Base-by-base conservation (phyloP, 2,888 invertebrate species). In the Monoplex corrugatus region DNA sequence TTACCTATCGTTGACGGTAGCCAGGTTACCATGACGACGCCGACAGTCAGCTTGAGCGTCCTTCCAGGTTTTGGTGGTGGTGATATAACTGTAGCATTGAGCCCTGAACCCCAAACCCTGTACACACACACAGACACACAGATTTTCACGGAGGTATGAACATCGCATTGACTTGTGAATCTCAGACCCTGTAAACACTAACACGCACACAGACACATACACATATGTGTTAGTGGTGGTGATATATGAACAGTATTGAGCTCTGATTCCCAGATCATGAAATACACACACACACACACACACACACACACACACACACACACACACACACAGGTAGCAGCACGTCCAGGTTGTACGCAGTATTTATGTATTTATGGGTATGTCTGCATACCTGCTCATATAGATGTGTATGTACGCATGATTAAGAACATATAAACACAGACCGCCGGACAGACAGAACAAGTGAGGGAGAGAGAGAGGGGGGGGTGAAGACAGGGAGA, bases 1-100 rank as follows among this genome's bases (percentile, higher is more conserved):
- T 50, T 82, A 94, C 93, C 93, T 92, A 89, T 93, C 91, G 87
- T 92, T 92, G 23, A 94, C 89, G 2, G 93, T 93, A 10, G 93
- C 94, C 57, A 94, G 87, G n/a, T 91, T 90, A 23, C 93, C 93
- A 13, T 92, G 88, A 1, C 89, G 89, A 28, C 85, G 82, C 16
- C 32, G 63, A 13, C 94, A 94, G 35, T 78, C 82, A 10, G n/a
- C 19, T n/a, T 92, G 91, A 0, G 93, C 93, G 45, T 88, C 86
- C 2, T 43, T 16, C 91, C 91, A 94, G 35, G 75, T 90, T 57
- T 88, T 91, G 8, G 91, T 63, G 38, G 88, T 86, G 44, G 75
- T 86, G 32, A 91, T 87, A 40, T 92, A 87, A 78, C 63, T 86
- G 88, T 93, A 94, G 86, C 94, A 94, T 8, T 91, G 90, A 3